Evolutionary conservation across 37 sponge, comb jelly and placozoan genomes (phyloP), one percentile per base, ranked within the genome.

Genomic region (Tethya wilhelma): DNA sequence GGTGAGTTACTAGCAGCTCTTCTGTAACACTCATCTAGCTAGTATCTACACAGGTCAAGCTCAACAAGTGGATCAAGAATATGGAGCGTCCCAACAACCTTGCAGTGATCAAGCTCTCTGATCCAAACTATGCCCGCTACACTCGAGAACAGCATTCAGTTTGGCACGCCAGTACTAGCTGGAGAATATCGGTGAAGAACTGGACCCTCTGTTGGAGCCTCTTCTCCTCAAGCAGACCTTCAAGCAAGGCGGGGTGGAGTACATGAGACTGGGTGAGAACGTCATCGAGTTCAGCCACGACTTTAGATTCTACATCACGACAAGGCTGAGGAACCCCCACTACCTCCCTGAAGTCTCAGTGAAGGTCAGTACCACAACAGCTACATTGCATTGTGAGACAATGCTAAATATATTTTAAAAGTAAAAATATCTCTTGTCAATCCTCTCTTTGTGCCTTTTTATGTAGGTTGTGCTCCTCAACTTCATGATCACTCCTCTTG

Each of bases 51-150:
- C n/a, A n/a, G n/a, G n/a, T n/a, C n/a, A n/a, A n/a, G n/a, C n/a
- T n/a, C n/a, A 98, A 98, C 79, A 98, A 98, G 79, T 98, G 99
- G 99, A 71, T 98, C 25, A 98, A 98, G 91, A 98, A 98, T 78
- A 81, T 98, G 86, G 99, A 98, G 88, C 78, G 84, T 29, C 75
- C 90, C 40, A 98, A 98, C 75, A 89, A 91, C 73, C 85, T 98
- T 4, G 82, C 96, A 19, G 94, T 96, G 25, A 95, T 98, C 79
- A 98, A 96, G 60, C 82, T 98, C 11, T 85, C 99, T 0, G 99
- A 98, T 59, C 90, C 96, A 0, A 96, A 93, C 80, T 98, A 98
- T 78, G 86, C 91, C 56, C 84, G 99, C n/a, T n/a, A 96, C 96
- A 25, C 81, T 98, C 30, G 99, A 98, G 84, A 98, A 98, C 82